Conservation (phyloP, 2,113 vertebrate species). For the Gobius niger region DNA sequence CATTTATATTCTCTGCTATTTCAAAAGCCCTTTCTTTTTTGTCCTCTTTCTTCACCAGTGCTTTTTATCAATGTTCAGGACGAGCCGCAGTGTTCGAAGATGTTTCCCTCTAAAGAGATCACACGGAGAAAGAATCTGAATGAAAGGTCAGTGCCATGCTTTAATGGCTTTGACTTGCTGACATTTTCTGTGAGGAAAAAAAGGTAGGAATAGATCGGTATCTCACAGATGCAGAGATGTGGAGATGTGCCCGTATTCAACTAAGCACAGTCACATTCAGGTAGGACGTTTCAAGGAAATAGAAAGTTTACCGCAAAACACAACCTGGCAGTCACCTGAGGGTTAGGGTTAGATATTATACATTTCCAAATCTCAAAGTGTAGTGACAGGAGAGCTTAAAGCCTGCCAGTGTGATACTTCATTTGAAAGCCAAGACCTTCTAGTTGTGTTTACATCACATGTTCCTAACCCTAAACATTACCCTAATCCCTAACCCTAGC, state of each 20-base stretch:
- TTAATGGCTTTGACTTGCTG: conserved; percentile 49
- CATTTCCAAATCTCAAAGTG: too few species aligned
- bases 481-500: too few species aligned
- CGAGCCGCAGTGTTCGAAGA: background rate
- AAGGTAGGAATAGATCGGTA: background rate
- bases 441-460: too few species aligned
- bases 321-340: too few species aligned
- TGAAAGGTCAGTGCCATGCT: conserved; percentile 39
- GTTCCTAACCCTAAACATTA: too few species aligned
- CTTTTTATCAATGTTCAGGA: conserved; percentile 11
- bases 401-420: too few species aligned
- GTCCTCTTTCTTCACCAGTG: background rate
- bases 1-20: background rate
- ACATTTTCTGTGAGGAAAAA: conserved; percentile 35
- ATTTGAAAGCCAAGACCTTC: too few species aligned
- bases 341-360: too few species aligned
- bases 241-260: background rate
- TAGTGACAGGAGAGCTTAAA: too few species aligned
- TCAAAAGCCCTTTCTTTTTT: background rate
- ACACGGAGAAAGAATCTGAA: conserved; percentile 26
- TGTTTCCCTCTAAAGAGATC: background rate
- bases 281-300: background rate
- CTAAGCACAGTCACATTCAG: background rate
- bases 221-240: conserved; percentile 7
- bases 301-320: background rate